Percentiles rank a stretch among this genome's conserved stretches.
These are phyloP conservation scores for Diarsia dahlii DNA, from an alignment of 2,888 invertebrate species.

Conservation along the genomic window DNA sequence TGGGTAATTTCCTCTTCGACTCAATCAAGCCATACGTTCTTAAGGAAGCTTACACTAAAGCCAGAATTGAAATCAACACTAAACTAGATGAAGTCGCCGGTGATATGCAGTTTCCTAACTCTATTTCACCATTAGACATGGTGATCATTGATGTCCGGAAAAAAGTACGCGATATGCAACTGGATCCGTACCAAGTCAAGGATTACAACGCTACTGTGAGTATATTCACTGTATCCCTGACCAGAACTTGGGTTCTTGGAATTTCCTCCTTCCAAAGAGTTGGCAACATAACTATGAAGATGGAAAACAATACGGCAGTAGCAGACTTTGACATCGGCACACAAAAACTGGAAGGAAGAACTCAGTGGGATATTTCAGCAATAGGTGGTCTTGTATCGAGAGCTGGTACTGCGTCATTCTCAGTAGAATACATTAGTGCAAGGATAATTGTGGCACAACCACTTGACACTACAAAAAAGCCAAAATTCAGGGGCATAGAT, in stretches of 20 bases:
- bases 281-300: slow-evolving; percentile 93
- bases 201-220: slow-evolving; percentile 94
- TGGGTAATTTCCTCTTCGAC: slow-evolving; percentile 95
- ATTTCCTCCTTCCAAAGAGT: slow-evolving; percentile 95
- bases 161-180: slow-evolving; percentile 91
- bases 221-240: slow-evolving; percentile 92
- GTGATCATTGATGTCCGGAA: slow-evolving; percentile 94
- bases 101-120: slow-evolving; percentile 94
- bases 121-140: slow-evolving; percentile 96
- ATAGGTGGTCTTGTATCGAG: slow-evolving; percentile 93
- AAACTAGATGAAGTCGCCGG: slow-evolving; percentile 93
- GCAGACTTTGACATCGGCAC: slow-evolving; percentile 94
- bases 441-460: slow-evolving; percentile 93
- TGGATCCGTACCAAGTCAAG: slow-evolving; percentile 94
- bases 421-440: slow-evolving; percentile 94
- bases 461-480: slow-evolving; percentile 94
- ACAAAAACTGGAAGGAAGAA: slow-evolving; percentile 94
- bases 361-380: slow-evolving; percentile 94
- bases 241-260: slow-evolving; percentile 95
- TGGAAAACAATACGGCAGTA: slow-evolving; percentile 93
- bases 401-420: slow-evolving; percentile 94
- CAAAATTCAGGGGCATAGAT: slow-evolving; percentile 93
- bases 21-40: slow-evolving; percentile 96
- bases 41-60: slow-evolving; percentile 94
- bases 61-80: slow-evolving; percentile 93